Evolutionary conservation across 2,797 vertebrate genomes (phyloP), one percentile per base, ranked within the genome.

Genomic region (Delichon dasypus): DNA sequence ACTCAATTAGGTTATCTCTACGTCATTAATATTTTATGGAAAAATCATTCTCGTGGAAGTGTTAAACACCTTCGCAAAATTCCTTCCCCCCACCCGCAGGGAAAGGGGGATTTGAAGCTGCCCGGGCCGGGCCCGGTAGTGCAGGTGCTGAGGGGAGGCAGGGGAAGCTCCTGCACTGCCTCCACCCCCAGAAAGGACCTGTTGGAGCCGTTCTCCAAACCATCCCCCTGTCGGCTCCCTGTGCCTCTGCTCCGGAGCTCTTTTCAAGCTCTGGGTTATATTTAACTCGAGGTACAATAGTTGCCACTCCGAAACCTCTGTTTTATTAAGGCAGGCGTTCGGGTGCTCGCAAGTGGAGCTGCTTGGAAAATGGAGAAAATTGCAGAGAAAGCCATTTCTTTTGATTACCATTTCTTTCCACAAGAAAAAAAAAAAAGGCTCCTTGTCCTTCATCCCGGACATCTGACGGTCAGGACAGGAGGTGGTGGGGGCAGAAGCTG

Each of bases 1-100:
- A 97, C 97, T 97, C 98, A 97, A 97, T 98, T 95, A 94, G 84
- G 81, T 89, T 92, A 80, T 85, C 91, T 72, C 81, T 77, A 90
- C 54, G 48, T 78, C 95, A 84, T 95, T 96, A 96, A 93, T 96
- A 94, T 85, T 96, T 96, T 95, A 98, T 94, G 94, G 96, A 42
- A 93, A 96, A 97, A 96, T 89, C 94, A 70, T 90, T 97, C 95
- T 20, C 95, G 51, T 30, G 84, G 90, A 96, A 97, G 95, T 91
- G 95, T 97, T 97, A 93, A 97, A 96, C 73, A 95, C 94, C 82
- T n/a, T 55, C 4, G 15, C 66, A 27, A 40, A 77, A 36, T 70
- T 62, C 65, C 34, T 47, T 30, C 65, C 38, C 29, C 54, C 23
- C 8, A 2, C 0, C 67, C 18, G 32, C 2, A 5, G 88, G 84